Conservation (phyloP, 2,113 vertebrate genomes). For the Felis catus region F.catus_Fca126_mat1.0 CM031412.1:5228501-5229000, state of each 20-base stretch:
- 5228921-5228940: slow-evolving; percentile 48
- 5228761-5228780: slow-evolving; percentile 5
- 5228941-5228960: slow-evolving; percentile 53
- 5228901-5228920: slow-evolving; percentile 62
- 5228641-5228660: slow-evolving; percentile 4
- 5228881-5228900: slow-evolving; percentile 34
- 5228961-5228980: slow-evolving; percentile 20
- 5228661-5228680: slow-evolving; percentile 50
- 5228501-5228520: background rate
- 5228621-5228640: background rate
- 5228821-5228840: background rate
- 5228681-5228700: background rate
- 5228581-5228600: background rate
- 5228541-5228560: slow-evolving; percentile 78
- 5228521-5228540: slow-evolving; percentile 60
- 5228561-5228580: slow-evolving; percentile 66
- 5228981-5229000: background rate
- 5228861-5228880: slow-evolving; percentile 36
- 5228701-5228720: slow-evolving; percentile 51
- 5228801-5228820: background rate
- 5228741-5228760: background rate
- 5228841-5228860: background rate
- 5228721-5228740: background rate
- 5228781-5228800: background rate
- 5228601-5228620: background rate